Percentiles rank a stretch among this genome's conserved stretches.
These are phyloP conservation scores for Smittia aterrima DNA, from an alignment of 2,888 invertebrate species.

Conservation along the genomic window DNA sequence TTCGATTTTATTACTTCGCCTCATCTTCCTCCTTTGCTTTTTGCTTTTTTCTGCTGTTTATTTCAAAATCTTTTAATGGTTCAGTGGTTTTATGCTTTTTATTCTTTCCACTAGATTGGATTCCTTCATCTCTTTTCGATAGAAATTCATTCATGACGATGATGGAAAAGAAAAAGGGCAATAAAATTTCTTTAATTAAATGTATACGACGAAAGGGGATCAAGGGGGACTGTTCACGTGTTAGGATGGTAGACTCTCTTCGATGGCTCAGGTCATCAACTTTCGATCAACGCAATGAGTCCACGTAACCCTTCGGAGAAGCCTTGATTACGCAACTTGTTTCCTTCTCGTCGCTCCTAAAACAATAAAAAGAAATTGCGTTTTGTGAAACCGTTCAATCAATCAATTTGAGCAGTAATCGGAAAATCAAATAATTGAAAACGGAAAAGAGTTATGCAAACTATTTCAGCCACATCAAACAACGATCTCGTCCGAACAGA, in stretches of 20 bases:
- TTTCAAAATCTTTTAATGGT: slow-evolving; percentile 29
- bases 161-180: background rate
- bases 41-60: slow-evolving; percentile 2
- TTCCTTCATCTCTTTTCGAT: slow-evolving; percentile 16
- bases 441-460: background rate
- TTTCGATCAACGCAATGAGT: background rate
- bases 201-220: background rate
- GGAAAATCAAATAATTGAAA: background rate
- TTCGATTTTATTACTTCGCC: slow-evolving; percentile 15
- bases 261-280: too few relatives aligned
- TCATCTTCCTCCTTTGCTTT: background rate
- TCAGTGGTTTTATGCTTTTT: slow-evolving; percentile 35
- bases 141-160: background rate
- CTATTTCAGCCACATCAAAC: background rate
- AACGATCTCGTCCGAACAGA: background rate
- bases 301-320: too few relatives aligned
- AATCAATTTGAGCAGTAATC: background rate
- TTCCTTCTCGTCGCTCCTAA: background rate
- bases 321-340: background rate
- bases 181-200: slow-evolving; percentile 19
- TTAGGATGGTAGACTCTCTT: too few relatives aligned
- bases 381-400: too few relatives aligned
- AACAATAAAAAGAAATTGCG: background rate
- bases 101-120: slow-evolving; percentile 30
- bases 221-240: too few relatives aligned